phyloP scores from a whole-genome alignment of 2,113 vertebrate genomes.

The Ctenodactylus gundi region DNA sequence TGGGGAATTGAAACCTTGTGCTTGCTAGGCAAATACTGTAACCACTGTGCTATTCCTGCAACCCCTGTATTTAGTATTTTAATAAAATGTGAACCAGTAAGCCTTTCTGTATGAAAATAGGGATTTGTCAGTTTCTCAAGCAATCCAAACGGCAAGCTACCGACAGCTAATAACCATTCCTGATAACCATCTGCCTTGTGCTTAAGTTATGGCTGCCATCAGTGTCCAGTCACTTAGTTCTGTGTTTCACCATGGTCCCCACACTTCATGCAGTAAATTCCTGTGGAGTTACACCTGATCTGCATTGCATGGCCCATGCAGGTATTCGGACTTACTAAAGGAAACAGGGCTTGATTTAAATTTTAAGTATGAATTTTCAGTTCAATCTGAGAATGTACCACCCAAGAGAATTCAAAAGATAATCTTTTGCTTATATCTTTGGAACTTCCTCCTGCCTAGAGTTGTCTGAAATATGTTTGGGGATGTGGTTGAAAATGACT shows the following conservation, averaged over 20 bases:
- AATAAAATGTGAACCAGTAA: background rate
- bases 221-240: background rate
- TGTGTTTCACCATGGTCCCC: background rate
- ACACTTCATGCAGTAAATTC: background rate
- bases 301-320: background rate
- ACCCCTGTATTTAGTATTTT: background rate
- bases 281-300: background rate
- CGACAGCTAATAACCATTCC: background rate
- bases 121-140: background rate
- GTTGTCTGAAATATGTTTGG: slow-evolving; percentile 23
- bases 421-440: slow-evolving; percentile 24
- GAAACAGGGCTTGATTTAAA: background rate
- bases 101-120: background rate
- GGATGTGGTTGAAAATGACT: slow-evolving; percentile 29
- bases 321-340: background rate
- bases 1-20: no score
- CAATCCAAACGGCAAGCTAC: background rate
- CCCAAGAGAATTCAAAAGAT: background rate
- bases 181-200: background rate
- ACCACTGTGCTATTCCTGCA: no score
- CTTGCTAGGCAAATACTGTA: no score
- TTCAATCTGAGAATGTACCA: background rate
- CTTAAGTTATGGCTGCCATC: background rate
- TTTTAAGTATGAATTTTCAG: background rate
- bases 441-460: background rate